These are phyloP conservation scores for Blera fallax DNA, from an alignment of 2,888 invertebrate genomes.

Conservation along the genomic window DNA sequence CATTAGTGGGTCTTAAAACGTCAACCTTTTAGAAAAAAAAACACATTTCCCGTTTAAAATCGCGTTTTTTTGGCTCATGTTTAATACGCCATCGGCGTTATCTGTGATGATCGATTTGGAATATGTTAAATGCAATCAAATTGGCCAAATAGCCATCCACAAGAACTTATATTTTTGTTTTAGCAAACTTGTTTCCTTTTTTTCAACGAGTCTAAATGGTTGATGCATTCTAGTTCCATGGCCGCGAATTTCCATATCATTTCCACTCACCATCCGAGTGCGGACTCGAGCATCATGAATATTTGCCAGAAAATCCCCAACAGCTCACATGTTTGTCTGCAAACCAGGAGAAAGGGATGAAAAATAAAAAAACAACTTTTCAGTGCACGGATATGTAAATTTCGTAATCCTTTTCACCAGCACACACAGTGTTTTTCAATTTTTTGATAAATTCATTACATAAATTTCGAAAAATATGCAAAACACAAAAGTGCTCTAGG, in stretches of 20 bases:
- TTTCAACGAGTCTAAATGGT: constrained; percentile 35
- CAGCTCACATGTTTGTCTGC: neutral
- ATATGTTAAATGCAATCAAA: constrained; percentile 18
- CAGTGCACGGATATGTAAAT: constrained; percentile 61
- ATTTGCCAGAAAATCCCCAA: constrained; percentile 5
- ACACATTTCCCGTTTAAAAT: neutral
- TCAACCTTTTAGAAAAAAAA: neutral
- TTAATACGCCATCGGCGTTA: neutral
- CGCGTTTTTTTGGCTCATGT: neutral
- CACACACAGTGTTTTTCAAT: constrained; percentile 24
- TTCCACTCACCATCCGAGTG: neutral
- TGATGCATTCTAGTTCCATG: constrained; percentile 26
- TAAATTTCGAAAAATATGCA: constrained; percentile 63
- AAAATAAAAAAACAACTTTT: constrained; percentile 9
- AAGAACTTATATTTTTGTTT: neutral
- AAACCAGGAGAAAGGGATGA: neutral
- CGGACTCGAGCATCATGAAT: constrained; percentile 41
- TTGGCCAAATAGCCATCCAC: neutral
- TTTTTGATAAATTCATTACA: constrained; percentile 72
- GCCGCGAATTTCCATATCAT: constrained; percentile 18
- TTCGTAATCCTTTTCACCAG: constrained; percentile 65
- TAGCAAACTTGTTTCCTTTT: constrained; percentile 6
- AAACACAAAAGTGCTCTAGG: constrained; percentile 58
- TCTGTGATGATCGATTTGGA: constrained; percentile 9
- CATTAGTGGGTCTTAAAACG: too few species aligned